Conservation (phyloP, 2,113 vertebrate species). For the Caranx melampygus region DNA sequence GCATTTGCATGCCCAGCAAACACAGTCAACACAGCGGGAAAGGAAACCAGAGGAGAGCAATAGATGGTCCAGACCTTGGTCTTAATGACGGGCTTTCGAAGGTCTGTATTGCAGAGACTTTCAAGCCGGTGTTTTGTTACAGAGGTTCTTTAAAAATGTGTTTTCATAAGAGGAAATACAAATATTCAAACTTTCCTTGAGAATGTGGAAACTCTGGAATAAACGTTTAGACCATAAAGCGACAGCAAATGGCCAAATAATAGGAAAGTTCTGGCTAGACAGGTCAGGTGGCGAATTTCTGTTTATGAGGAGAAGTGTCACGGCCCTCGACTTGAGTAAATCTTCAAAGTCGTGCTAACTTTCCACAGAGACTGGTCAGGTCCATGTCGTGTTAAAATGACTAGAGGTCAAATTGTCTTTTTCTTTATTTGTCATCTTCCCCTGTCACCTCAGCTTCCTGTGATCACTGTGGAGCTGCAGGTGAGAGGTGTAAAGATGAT, state of each 20-base stretch:
- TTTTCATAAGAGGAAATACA: neutral
- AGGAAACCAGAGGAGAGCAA: neutral
- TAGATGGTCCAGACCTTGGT: neutral
- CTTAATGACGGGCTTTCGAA: neutral
- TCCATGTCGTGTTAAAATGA: neutral
- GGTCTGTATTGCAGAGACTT: neutral
- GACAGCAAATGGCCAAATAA: neutral
- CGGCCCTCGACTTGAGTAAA: neutral
- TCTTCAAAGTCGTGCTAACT: conserved; percentile 31
- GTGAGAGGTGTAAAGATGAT: neutral
- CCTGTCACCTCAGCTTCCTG: neutral
- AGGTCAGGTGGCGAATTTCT: neutral
- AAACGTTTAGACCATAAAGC: neutral
- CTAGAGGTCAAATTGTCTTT: neutral
- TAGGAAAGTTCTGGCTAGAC: neutral
- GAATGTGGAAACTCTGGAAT: neutral
- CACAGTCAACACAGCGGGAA: neutral
- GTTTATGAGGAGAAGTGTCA: neutral
- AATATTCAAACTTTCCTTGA: neutral
- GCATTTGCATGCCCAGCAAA: neutral
- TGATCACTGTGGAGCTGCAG: neutral
- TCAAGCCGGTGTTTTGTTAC: neutral
- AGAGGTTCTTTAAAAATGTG: neutral
- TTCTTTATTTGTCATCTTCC: neutral
- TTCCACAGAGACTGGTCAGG: neutral